Conservation (phyloP, 2,113 vertebrate species). For the Phylloscopus trochiloides region DNA sequence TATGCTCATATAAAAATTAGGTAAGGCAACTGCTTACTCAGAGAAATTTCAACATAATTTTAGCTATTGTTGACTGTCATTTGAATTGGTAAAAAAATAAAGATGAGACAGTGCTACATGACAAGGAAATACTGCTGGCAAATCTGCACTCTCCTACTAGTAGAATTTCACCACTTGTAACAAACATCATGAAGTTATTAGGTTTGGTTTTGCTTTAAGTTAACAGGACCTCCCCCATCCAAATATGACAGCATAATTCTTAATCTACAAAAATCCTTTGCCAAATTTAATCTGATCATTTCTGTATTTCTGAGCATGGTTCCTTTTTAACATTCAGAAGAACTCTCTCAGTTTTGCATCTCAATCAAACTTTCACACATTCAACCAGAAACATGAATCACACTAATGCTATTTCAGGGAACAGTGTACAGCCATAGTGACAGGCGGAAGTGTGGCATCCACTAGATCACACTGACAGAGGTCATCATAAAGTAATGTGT, state of each 20-base stretch:
- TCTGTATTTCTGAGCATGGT: neutral
- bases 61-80: neutral
- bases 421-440: neutral
- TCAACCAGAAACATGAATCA: constrained; percentile 54
- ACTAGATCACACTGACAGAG: neutral
- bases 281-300: neutral
- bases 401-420: constrained; percentile 38
- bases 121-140: neutral
- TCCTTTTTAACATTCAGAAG: constrained; percentile 47
- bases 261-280: neutral
- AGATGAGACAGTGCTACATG: neutral
- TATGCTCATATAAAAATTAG: constrained; percentile 10
- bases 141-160: neutral
- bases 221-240: neutral
- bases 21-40: constrained; percentile 27
- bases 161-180: neutral
- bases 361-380: constrained; percentile 55
- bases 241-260: neutral
- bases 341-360: constrained; percentile 22
- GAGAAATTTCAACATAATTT: constrained; percentile 27
- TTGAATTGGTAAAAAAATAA: constrained; percentile 2
- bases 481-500: neutral
- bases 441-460: neutral
- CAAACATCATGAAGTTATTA: neutral
- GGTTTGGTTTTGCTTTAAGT: neutral